A percentile compares a stretch with the other conserved stretches of the same genome.
These are phyloP conservation scores for Campoplex nolae DNA, from an alignment of 2,888 invertebrate species.

Conservation along the genomic window DNA sequence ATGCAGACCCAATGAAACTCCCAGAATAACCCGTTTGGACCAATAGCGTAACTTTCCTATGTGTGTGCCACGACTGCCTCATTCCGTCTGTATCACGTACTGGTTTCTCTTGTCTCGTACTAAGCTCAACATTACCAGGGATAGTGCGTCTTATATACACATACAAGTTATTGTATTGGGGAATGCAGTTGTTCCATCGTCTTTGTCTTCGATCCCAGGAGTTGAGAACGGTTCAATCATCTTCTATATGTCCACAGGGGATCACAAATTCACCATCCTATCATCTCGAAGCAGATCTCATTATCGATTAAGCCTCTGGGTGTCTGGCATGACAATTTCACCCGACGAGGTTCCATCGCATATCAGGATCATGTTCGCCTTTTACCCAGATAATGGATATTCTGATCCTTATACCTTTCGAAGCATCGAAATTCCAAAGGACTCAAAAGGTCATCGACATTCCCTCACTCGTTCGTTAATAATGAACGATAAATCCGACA, in stretches of 20 bases:
- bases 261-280: slow-evolving; percentile 65
- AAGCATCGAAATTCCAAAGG: slow-evolving; percentile 22
- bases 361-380: neutral
- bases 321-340: slow-evolving; percentile 47
- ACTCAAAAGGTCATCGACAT: slow-evolving; percentile 25
- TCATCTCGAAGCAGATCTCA: slow-evolving; percentile 59
- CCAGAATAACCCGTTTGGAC: slow-evolving; percentile 63
- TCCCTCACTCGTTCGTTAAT: slow-evolving; percentile 21
- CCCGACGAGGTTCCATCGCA: slow-evolving; percentile 10
- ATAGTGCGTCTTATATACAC: slow-evolving; percentile 28
- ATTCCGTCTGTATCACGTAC: slow-evolving; percentile 50
- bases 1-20: slow-evolving; percentile 56
- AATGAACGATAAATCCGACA: neutral
- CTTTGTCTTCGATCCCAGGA: slow-evolving; percentile 52
- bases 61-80: slow-evolving; percentile 38
- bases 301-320: slow-evolving; percentile 62
- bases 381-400: slow-evolving; percentile 35
- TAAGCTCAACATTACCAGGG: slow-evolving; percentile 32
- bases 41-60: slow-evolving; percentile 53
- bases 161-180: slow-evolving; percentile 19
- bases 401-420: neutral
- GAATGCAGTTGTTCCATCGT: slow-evolving; percentile 24
- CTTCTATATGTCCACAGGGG: slow-evolving; percentile 57
- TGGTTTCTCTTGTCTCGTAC: slow-evolving; percentile 52
- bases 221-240: slow-evolving; percentile 59